These are phyloP conservation scores for Amaurobius ferox DNA, from an alignment of 2,888 invertebrate genomes.

Conservation along the genomic window DNA sequence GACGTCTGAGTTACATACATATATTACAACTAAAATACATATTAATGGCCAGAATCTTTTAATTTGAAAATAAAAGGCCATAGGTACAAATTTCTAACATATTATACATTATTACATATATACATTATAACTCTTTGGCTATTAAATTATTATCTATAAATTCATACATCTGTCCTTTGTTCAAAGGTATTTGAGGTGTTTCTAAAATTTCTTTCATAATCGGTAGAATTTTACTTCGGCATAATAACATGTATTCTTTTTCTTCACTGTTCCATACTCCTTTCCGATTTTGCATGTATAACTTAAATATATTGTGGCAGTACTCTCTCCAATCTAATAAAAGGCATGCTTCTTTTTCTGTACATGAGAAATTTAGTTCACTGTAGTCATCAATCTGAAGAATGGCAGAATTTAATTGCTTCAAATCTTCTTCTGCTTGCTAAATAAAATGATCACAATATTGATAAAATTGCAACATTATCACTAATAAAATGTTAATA, in stretches of 20 bases:
- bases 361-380: slow-evolving; percentile 46
- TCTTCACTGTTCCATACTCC: background rate
- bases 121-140: slow-evolving; percentile 23
- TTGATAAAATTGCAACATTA: no score
- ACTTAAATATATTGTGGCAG: slow-evolving; percentile 3
- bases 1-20: no score
- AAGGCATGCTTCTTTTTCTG: slow-evolving; percentile 41
- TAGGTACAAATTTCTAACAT: no score
- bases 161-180: slow-evolving; percentile 50
- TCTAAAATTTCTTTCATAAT: slow-evolving; percentile 44
- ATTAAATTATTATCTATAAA: slow-evolving; percentile 43
- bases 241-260: background rate
- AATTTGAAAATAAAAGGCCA: no score
- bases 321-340: slow-evolving; percentile 17
- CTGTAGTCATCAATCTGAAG: slow-evolving; percentile 40
- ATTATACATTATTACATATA: no score
- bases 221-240: slow-evolving; percentile 8
- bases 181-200: slow-evolving; percentile 62
- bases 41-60: no score
- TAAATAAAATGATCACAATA: no score
- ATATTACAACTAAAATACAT: no score
- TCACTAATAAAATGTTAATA: no score
- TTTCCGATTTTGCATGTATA: slow-evolving; percentile 22
- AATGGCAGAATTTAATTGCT: background rate
- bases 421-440: background rate